Evolutionary conservation across 2,888 invertebrate species (phyloP), one percentile per base, ranked within the genome.

Genomic region (Apamea crenata): DNA sequence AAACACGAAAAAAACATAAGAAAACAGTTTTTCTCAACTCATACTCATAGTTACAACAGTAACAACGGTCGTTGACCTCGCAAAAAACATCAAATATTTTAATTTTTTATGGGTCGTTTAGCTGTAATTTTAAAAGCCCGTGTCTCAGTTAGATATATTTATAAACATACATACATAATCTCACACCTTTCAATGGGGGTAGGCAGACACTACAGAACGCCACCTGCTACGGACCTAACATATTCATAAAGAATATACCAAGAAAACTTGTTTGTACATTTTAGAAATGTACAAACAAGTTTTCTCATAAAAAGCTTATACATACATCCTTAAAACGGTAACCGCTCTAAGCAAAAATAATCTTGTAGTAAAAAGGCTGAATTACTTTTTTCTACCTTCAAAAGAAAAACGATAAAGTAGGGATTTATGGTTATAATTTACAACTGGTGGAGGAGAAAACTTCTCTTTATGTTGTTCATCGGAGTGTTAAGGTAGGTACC

Each of bases 381-480:
- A 74, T 69, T 77, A 59, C 74, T 78, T 81, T 83, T 82, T 78
- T 82, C 44, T 80, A 82, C 87, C 78, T 88, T 67, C 71, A 74
- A 88, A 79, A 81, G 78, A 85, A 89, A 87, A 84, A 79, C 89
- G 85, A 89, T 87, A 82, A 85, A 85, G 65, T 29, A 44, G 40
- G 71, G 78, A 88, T 87, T 86, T 87, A 87, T 80, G 56, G 85
- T 74, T 84, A 82, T 88, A 88, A 87, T 88, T 88, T 82, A 87
- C 72, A 84, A 66, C 72, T 78, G 75, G 69, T 72, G 75, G 44
- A 40, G 59, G 44, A 40, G 36, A 79, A 81, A 76, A 81, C 68
- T 81, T 78, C 29, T 77, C 85, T 75, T 85, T 73, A 63, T 44
- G 82, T 75, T 76, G 81, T 67, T 81, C 77, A 68, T 74, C 56